Evolutionary conservation across 2,797 vertebrate genomes (phyloP), one percentile per base, ranked within the genome.

Genomic region (Sphaeramia orbicularis): DNA sequence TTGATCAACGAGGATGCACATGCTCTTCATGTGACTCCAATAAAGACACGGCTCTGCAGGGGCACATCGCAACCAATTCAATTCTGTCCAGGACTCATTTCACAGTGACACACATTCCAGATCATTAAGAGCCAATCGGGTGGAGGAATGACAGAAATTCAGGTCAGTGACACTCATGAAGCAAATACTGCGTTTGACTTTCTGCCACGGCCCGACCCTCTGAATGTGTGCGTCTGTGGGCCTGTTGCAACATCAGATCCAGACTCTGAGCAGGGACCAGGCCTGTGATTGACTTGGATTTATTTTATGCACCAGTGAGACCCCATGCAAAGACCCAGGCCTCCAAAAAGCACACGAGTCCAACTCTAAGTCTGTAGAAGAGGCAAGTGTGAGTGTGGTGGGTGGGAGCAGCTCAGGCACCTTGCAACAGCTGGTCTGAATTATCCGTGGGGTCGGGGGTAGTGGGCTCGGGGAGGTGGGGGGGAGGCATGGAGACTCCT

Each of bases 391-490:
- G 88, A 88, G 80, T 81, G 42, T 71, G 65, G 86, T 69, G 84
- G 83, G 83, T 90, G 88, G 83, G 88, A 91, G 89, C 68, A 86
- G 72, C 80, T 65, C 78, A 92, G 87, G 92, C 93, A 94, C 92
- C 92, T 94, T 94, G 90, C 92, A 94, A 93, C 93, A 94, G 93
- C 93, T 94, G 93, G 88, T 92, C 81, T 91, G 89, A 94, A 93
- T 94, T 94, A 94, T 84, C 84, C 64, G 62, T 83, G 85, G 87
- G 88, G 84, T 88, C 27, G 87, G 87, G 88, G 83, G 83, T 82
- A 80, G 84, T 71, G 27, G 58, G 83, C 62, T 81, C 41, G 53
- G 69, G 79, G 79, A 59, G 79, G 80, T 65, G 75, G 73, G 74
- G 71, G 81, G 92, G 89, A 86, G 88, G 83, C 64, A 74, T 84